phyloP scores from a whole-genome alignment of 1,140 invertebrate genomes.

The Drosophila funebris region DNA sequence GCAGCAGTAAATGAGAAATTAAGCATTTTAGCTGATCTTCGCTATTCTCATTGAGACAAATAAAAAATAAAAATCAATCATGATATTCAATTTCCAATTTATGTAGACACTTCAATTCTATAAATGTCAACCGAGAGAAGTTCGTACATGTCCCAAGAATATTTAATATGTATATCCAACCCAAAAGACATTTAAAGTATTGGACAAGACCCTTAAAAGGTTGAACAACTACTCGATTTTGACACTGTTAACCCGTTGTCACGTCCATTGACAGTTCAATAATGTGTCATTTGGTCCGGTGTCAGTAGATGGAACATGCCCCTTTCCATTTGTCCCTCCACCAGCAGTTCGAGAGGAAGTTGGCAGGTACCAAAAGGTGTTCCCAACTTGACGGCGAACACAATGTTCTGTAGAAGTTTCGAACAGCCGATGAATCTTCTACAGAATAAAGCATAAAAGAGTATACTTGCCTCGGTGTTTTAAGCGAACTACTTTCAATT shows the following conservation, averaged over 20 bases:
- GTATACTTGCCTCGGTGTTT: background rate
- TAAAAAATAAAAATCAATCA: background rate
- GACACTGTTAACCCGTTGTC: conserved; percentile 79
- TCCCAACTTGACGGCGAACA: background rate
- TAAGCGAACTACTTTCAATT: background rate
- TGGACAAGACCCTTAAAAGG: conserved; percentile 36
- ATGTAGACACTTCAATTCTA: conserved; percentile 12
- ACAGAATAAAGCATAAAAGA: background rate
- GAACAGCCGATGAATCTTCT: no score
- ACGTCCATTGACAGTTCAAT: conserved; percentile 80
- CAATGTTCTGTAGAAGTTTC: no score
- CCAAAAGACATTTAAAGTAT: background rate
- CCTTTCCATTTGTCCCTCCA: background rate
- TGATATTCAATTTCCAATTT: conserved; percentile 28
- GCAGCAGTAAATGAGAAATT: background rate
- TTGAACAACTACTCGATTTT: conserved; percentile 60
- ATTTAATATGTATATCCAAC: conserved; percentile 9
- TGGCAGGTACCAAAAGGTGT: conserved; percentile 1
- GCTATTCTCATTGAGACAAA: background rate
- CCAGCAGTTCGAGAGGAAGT: background rate
- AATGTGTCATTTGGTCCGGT: conserved; percentile 72
- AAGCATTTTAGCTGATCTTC: background rate
- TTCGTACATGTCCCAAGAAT: conserved; percentile 18
- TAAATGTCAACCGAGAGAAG: conserved; percentile 18
- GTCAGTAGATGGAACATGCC: conserved; percentile 30